Evolutionary conservation across 2,797 vertebrate genomes (phyloP).

Genomic region (Rhinophrynus dorsalis): DNA sequence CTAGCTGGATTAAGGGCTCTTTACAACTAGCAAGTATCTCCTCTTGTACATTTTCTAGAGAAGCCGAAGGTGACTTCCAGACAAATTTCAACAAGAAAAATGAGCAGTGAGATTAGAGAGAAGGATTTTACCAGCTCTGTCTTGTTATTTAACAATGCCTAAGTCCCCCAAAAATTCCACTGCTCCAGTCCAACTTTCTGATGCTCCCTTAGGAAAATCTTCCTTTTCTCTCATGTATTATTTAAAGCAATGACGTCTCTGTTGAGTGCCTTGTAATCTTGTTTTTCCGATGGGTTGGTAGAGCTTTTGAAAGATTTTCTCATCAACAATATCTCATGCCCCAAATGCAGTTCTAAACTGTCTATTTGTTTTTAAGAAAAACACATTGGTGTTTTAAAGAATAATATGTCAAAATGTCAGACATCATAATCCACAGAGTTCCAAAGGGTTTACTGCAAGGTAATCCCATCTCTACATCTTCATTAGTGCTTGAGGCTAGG

Average conservation of each 20-base stretch:
- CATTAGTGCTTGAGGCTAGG: constrained; percentile 45
- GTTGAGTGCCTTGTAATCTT: constrained; percentile 25
- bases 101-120: constrained; percentile 16
- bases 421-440: constrained; percentile 34
- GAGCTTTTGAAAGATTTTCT: constrained; percentile 24
- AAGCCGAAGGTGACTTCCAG: constrained; percentile 1
- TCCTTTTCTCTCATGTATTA: neutral
- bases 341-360: constrained; percentile 17
- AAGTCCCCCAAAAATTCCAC: constrained; percentile 30
- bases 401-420: constrained; percentile 48
- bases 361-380: constrained; percentile 25
- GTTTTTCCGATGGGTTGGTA: constrained; percentile 18
- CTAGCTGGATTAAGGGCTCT: neutral
- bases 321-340: constrained; percentile 1
- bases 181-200: constrained; percentile 20
- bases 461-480: constrained; percentile 48
- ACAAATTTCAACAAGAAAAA: constrained; percentile 19
- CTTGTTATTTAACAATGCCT: constrained; percentile 35
- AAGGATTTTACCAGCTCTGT: constrained; percentile 35
- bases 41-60: too few species aligned
- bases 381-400: constrained; percentile 39
- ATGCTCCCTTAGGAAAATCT: constrained; percentile 28
- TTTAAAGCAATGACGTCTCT: constrained; percentile 27
- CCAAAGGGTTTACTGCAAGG: constrained; percentile 42
- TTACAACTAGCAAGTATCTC: too few species aligned